Evolutionary conservation across 2,797 vertebrate species (phyloP).

Genomic region (Caiman crocodilus): DNA sequence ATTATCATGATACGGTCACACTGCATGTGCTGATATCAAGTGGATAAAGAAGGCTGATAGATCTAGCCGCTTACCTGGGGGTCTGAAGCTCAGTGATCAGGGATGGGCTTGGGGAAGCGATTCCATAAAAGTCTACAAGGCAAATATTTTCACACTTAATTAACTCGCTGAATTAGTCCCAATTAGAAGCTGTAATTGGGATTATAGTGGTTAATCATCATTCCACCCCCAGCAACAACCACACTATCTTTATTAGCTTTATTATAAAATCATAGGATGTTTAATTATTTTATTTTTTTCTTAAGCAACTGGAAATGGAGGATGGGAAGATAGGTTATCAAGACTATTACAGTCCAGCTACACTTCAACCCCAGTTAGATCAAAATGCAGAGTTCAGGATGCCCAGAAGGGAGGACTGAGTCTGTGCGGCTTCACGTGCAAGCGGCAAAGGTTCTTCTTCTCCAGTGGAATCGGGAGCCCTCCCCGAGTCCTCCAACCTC

Average conservation of each 20-base stretch:
- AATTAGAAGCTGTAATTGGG: conserved; percentile 58
- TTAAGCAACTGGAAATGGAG: background rate
- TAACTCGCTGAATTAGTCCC: conserved; percentile 51
- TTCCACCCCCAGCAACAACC: background rate
- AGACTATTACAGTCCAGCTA: no score
- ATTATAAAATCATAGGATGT: rapidly evolving
- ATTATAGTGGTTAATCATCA: conserved; percentile 45
- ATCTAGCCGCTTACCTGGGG: no score
- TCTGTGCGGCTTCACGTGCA: background rate
- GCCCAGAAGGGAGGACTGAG: background rate
- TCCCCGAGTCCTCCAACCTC: background rate
- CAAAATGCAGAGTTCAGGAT: rapidly evolving
- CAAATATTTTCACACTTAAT: background rate
- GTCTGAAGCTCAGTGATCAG: no score
- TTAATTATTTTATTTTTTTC: rapidly evolving
- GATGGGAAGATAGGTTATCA: background rate
- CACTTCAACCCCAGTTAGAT: rapidly evolving
- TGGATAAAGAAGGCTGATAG: no score
- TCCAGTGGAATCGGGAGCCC: background rate
- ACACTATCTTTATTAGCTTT: background rate
- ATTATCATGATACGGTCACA: no score
- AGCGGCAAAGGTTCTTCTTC: background rate
- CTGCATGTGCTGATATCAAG: no score
- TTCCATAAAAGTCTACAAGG: background rate
- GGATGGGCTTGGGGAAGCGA: background rate